Conservation (phyloP, 2,113 vertebrate species). For the Penelope pileata region DNA sequence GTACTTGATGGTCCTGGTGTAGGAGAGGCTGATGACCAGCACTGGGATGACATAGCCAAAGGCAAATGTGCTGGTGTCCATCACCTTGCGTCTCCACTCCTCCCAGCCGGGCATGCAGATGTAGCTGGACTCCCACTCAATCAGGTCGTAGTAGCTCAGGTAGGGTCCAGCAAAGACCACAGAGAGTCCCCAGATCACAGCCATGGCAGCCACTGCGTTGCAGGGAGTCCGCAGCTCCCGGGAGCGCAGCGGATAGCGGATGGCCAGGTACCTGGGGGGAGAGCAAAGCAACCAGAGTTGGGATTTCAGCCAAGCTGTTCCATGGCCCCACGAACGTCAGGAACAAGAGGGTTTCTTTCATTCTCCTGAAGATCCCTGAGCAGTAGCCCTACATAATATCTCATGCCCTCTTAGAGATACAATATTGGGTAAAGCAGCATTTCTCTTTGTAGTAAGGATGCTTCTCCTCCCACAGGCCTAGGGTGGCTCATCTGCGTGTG, state of each 20-base stretch:
- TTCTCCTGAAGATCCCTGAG: not conserved
- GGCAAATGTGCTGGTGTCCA: constrained; percentile 88
- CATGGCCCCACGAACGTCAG: not conserved
- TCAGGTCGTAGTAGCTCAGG: constrained; percentile 87
- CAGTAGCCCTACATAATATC: not conserved
- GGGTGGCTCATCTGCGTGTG: not conserved
- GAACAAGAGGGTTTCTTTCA: not conserved
- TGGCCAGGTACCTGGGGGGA: constrained; percentile 83
- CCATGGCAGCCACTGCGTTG: constrained; percentile 83
- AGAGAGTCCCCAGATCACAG: constrained; percentile 87
- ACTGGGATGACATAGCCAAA: constrained; percentile 87
- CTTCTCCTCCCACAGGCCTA: not conserved
- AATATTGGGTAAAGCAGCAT: not conserved
- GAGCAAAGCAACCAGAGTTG: not conserved
- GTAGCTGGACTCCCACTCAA: constrained; percentile 83
- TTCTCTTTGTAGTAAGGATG: not conserved
- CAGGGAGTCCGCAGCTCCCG: constrained; percentile 84
- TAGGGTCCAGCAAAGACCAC: constrained; percentile 86
- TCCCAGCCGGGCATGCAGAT: constrained; percentile 90
- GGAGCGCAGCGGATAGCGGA: constrained; percentile 85
- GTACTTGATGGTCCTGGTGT: constrained; percentile 88
- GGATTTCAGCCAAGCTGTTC: not conserved
- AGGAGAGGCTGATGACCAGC: constrained; percentile 86
- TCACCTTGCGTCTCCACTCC: constrained; percentile 82
- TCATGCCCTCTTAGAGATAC: not conserved